Conservation (phyloP, 30 jellyfish, hydroid and myxozoan genomes). For the Aurelia sp. region DNA sequence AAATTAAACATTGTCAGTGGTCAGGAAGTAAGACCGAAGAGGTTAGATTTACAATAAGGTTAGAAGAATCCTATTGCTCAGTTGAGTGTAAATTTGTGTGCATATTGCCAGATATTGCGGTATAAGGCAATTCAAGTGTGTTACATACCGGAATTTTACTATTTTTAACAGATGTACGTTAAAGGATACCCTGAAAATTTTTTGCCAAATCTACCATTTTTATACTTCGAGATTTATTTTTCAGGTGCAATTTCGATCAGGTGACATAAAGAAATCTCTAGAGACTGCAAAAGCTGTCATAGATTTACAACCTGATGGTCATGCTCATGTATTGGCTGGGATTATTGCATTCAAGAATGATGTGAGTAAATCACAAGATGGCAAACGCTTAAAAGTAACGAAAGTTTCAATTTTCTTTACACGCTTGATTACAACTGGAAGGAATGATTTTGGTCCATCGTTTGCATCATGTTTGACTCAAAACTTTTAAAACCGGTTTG, state of each 20-base stretch:
- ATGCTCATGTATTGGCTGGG: conserved; percentile 90
- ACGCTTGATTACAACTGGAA: too few relatives aligned
- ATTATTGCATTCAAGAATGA: conserved; percentile 79
- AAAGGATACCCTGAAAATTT: too few relatives aligned
- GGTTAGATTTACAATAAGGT: background rate
- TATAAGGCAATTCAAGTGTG: background rate
- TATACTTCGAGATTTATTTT: background rate
- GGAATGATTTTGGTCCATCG: too few relatives aligned
- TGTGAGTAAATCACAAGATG: conserved; percentile 33
- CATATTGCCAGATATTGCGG: too few relatives aligned
- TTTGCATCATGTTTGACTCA: too few relatives aligned
- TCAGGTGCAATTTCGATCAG: conserved; percentile 82
- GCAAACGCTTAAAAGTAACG: too few relatives aligned
- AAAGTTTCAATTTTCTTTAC: too few relatives aligned
- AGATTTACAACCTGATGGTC: conserved; percentile 75
- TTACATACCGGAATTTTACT: background rate
- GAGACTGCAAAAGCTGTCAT: conserved; percentile 85
- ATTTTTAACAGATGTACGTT: background rate
- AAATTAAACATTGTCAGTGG: too few relatives aligned
- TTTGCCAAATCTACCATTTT: too few relatives aligned
- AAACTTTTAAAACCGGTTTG: too few relatives aligned
- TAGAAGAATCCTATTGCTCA: background rate
- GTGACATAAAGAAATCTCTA: conserved; percentile 73
- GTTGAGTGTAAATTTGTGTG: background rate
- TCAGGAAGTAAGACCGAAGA: too few relatives aligned